Percentiles rank a stretch among this genome's conserved stretches.
Conservation (phyloP, 2,888 invertebrate species). For the Phengaris arion region DNA sequence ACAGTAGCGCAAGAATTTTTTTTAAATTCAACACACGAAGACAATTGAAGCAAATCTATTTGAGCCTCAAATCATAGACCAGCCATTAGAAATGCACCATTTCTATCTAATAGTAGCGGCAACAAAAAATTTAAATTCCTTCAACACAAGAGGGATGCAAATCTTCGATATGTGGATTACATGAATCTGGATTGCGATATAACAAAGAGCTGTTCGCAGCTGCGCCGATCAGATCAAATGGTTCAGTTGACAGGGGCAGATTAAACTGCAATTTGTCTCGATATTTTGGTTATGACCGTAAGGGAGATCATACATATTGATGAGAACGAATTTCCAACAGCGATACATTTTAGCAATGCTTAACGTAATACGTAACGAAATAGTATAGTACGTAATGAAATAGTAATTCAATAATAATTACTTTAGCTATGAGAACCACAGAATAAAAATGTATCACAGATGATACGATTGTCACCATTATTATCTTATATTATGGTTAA, state of each 20-base stretch:
- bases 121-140: neutral
- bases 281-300: conserved; percentile 7
- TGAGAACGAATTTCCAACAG: neutral
- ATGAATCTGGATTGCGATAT: conserved; percentile 20
- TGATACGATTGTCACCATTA: too few species aligned
- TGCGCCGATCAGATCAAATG: conserved; percentile 29
- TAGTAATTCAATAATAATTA: too few species aligned
- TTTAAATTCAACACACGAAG: too few species aligned
- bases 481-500: too few species aligned
- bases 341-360: neutral
- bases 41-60: too few species aligned
- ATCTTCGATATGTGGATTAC: conserved; percentile 11
- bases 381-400: too few species aligned
- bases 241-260: conserved; percentile 28
- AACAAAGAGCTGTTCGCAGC: conserved; percentile 23
- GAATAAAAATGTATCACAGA: too few species aligned
- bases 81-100: too few species aligned
- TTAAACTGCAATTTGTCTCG: conserved; percentile 27
- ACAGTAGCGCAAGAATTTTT: too few species aligned
- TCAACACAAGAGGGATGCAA: neutral
- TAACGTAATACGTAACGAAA: neutral
- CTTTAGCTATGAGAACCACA: too few species aligned
- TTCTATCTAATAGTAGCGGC: neutral
- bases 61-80: too few species aligned
- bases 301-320: conserved; percentile 7